These are phyloP conservation scores for Cyanocitta stelleri DNA, from an alignment of 2,113 vertebrate species.

Conservation along the genomic window DNA sequence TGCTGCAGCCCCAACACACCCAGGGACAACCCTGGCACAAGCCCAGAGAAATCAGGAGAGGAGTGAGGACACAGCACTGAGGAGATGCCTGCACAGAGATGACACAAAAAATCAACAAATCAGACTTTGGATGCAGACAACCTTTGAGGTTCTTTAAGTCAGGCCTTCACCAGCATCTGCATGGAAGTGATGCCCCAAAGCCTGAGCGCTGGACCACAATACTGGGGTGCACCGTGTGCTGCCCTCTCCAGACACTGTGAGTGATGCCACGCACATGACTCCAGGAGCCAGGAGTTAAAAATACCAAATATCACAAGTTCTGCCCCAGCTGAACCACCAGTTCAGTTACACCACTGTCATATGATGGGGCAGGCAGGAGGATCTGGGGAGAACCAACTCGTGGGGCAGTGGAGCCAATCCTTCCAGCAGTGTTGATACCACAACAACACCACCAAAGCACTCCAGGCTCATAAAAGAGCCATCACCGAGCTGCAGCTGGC, in stretches of 20 bases:
- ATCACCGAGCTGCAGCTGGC: neutral
- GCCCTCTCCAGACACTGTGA: neutral
- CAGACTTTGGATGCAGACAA: neutral
- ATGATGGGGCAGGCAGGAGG: neutral
- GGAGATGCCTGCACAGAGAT: neutral
- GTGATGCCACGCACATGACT: neutral
- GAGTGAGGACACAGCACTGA: neutral
- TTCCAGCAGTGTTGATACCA: neutral
- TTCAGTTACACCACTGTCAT: neutral
- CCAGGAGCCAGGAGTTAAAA: neutral
- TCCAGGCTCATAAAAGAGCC: neutral
- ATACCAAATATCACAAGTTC: neutral
- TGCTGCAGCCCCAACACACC: neutral
- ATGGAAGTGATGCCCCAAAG: neutral
- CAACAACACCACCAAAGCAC: neutral
- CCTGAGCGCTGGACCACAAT: rapidly evolving
- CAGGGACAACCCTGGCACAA: rapidly evolving
- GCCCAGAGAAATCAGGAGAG: neutral
- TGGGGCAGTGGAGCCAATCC: neutral
- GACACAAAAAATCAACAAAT: neutral
- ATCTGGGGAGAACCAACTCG: neutral
- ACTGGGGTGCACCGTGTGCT: neutral
- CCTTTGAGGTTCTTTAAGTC: neutral
- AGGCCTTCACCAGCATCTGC: neutral
- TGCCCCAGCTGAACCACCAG: neutral